Evolutionary conservation across 2,888 invertebrate genomes (phyloP), one percentile per base, ranked within the genome.

Genomic region (Pseudoips prasinana): DNA sequence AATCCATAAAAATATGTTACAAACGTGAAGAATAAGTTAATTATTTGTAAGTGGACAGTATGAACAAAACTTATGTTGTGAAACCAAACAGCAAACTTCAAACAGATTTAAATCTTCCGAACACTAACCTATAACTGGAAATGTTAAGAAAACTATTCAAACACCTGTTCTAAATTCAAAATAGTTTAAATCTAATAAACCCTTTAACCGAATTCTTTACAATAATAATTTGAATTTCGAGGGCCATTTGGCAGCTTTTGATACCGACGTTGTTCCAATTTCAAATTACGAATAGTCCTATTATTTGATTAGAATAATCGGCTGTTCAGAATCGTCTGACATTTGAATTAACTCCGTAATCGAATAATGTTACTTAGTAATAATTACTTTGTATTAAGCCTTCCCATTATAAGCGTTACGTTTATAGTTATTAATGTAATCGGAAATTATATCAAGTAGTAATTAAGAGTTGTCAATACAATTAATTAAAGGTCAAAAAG

Each of bases 261-360:
- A 54, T 58, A 49, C 46, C 39, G 39, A 52, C 37, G 31, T 49
- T 52, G 58, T 64, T 64, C 67, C 58, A 61, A 62, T 67, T 74
- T 70, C 64, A 58, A 75, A 72, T 72, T 68, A 71, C 55, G 60
- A 60, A 58, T 33, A 53, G 39, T 28, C 29, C 25, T 33, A 45
- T 54, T 54, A 55, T 56, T 35, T 50, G 58, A 52, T 54, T 57
- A 62, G 48, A 43, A 22, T 55, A 54, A 58, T 51, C 47, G 47
- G 39, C 27, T 50, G 46, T 37, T 51, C 41, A 29, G n/a, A 49
- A 39, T 43, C 46, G 33, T 55, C 51, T 55, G 42, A 58, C 56
- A 46, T 33, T 37, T 39, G 39, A 51, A 55, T 58, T 43, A 46
- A 51, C 37, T 42, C 20, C 10, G 39, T 46, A 44, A 58, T 47